A percentile compares a stretch with the other conserved stretches of the same genome.
Evolutionary conservation across 2,888 invertebrate genomes (phyloP).

Genomic region (Actias luna): DNA sequence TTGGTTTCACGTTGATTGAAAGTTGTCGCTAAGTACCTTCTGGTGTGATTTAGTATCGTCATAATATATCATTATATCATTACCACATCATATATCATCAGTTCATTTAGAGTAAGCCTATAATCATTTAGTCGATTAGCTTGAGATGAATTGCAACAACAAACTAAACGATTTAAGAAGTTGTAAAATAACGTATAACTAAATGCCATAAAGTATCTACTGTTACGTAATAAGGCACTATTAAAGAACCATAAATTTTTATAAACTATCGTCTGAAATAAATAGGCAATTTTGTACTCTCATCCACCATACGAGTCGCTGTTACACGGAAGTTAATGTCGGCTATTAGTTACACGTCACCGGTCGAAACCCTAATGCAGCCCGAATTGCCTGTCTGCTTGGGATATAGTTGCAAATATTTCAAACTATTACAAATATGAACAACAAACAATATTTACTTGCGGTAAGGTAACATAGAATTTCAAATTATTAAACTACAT

Average conservation of each 20-base stretch:
- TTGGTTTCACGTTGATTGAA: too few relatives aligned
- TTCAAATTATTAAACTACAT: too few relatives aligned
- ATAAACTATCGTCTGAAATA: constrained; percentile 10
- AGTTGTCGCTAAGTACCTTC: not conserved
- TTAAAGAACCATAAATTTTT: not conserved
- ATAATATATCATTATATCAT: too few relatives aligned
- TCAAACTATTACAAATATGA: constrained; percentile 30
- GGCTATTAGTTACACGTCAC: constrained; percentile 35
- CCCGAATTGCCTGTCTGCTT: constrained; percentile 32
- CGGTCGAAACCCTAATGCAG: constrained; percentile 29
- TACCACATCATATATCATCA: not conserved
- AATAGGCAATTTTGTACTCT: constrained; percentile 14
- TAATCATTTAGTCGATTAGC: not conserved
- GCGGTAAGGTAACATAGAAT: too few relatives aligned
- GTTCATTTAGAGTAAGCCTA: not conserved
- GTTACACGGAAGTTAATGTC: constrained; percentile 31
- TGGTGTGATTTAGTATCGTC: not conserved
- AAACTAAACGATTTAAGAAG: not conserved
- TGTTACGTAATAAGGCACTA: not conserved
- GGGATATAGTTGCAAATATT: constrained; percentile 26
- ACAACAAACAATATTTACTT: not conserved
- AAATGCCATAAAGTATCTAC: not conserved
- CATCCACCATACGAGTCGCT: constrained; percentile 13
- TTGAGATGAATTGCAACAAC: not conserved
- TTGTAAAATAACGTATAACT: too few relatives aligned